Percentiles rank a stretch among this genome's conserved stretches.
Evolutionary conservation across 2,888 invertebrate species (phyloP).

Genomic region (Ophion costatus): DNA sequence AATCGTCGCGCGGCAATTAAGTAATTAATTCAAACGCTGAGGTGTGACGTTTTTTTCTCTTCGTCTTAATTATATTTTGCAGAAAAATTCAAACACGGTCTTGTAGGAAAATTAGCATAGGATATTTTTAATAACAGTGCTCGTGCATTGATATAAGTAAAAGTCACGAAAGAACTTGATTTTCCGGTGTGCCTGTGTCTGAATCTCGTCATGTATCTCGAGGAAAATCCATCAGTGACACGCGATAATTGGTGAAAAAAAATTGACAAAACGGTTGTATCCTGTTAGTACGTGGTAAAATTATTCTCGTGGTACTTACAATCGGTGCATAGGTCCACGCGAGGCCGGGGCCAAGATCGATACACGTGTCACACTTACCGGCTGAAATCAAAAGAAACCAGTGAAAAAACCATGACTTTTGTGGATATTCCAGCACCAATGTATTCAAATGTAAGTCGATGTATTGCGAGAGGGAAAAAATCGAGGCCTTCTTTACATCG

Average conservation of each 20-base stretch:
- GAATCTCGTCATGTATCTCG: background rate
- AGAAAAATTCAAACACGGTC: conserved; percentile 42
- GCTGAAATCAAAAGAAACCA: conserved; percentile 77
- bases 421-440: conserved; percentile 7
- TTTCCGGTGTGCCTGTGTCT: conserved; percentile 35
- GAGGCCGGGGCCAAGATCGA: conserved; percentile 20
- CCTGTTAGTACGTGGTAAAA: conserved; percentile 7
- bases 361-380: conserved; percentile 76
- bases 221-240: conserved; percentile 26
- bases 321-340: background rate
- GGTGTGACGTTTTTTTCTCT: conserved; percentile 46
- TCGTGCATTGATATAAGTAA: conserved; percentile 11
- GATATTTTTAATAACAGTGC: conserved; percentile 24
- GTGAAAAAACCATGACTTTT: conserved; percentile 19
- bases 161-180: conserved; percentile 55
- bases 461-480: background rate
- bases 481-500: conserved; percentile 6
- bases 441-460: background rate
- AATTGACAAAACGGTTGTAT: conserved; percentile 33
- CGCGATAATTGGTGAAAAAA: conserved; percentile 13
- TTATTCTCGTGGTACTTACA: conserved; percentile 52
- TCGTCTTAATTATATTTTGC: conserved; percentile 12
- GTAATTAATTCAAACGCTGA: conserved; percentile 51
- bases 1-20: conserved; percentile 54
- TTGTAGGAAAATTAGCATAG: conserved; percentile 10